Evolutionary conservation across 2,113 vertebrate genomes (phyloP).

Genomic region (Meleagris gallopavo): DNA sequence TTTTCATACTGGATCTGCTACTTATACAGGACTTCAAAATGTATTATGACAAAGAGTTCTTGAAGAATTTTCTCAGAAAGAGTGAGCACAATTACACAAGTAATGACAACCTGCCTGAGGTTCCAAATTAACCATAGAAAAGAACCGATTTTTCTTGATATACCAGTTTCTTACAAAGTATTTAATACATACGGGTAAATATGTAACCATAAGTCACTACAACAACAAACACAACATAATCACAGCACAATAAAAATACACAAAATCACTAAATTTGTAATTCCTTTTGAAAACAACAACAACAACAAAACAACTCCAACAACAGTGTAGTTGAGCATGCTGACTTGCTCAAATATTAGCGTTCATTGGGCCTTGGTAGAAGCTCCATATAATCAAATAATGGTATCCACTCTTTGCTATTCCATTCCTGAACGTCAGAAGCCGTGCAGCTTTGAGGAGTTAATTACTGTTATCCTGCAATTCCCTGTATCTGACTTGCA

Average conservation of each 20-base stretch:
- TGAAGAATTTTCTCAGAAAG: not conserved
- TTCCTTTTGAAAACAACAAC: not conserved
- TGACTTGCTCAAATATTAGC: not conserved
- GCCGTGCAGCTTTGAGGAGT: not conserved
- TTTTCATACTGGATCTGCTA: not conserved
- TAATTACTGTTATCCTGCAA: not conserved
- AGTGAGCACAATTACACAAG: not conserved
- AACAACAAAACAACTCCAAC: not conserved
- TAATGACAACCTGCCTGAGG: not conserved
- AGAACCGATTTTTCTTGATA: not conserved
- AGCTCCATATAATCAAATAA: not conserved
- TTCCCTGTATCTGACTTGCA: not conserved
- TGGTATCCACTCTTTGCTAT: not conserved
- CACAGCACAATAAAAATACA: not conserved
- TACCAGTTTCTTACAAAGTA: not conserved
- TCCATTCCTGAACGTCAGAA: not conserved
- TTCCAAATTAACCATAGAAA: not conserved
- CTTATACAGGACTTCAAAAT: not conserved
- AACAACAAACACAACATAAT: not conserved
- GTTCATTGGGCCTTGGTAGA: not conserved
- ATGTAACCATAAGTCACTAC: not conserved
- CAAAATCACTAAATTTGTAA: not conserved
- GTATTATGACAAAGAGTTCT: not conserved
- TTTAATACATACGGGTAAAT: not conserved
- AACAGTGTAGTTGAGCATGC: not conserved